A percentile compares a stretch with the other conserved stretches of the same genome.
phyloP scores from a whole-genome alignment of 2,113 vertebrate genomes.

The Dipodomys spectabilis region DNA sequence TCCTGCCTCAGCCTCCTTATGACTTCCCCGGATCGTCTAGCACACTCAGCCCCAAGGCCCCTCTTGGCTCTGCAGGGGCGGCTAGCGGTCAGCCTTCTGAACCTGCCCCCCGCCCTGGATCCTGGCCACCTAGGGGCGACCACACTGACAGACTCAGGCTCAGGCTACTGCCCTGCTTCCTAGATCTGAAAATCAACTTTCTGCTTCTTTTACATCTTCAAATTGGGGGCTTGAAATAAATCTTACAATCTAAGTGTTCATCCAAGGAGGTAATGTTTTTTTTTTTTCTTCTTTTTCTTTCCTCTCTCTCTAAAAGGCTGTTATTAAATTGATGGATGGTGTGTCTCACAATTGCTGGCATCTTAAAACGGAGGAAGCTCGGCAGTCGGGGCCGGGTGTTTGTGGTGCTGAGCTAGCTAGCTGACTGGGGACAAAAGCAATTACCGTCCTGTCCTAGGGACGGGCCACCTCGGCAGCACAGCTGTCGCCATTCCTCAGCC shows the following conservation, averaged over 20 bases:
- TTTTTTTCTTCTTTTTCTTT: not conserved
- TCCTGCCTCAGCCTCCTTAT: not conserved
- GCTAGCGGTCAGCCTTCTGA: not conserved
- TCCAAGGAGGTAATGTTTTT: slow-evolving; percentile 53
- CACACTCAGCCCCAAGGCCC: not conserved
- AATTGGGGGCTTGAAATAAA: slow-evolving; percentile 65
- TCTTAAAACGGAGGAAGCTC: slow-evolving; percentile 46
- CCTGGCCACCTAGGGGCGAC: not conserved
- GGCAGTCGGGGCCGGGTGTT: slow-evolving; percentile 43
- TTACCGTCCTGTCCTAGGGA: not conserved
- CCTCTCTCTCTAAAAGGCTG: slow-evolving; percentile 63
- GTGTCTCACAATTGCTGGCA: slow-evolving; percentile 63
- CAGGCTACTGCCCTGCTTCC: not conserved
- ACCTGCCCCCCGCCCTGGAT: no score
- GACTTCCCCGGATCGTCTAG: not conserved
- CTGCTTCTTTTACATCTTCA: slow-evolving; percentile 50
- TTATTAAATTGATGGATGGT: slow-evolving; percentile 77
- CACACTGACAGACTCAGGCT: not conserved
- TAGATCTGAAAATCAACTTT: slow-evolving; percentile 44
- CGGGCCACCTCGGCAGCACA: not conserved
- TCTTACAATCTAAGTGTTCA: slow-evolving; percentile 60
- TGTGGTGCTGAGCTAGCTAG: slow-evolving; percentile 37
- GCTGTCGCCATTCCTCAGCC: no score
- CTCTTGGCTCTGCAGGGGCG: not conserved
- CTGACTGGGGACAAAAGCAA: slow-evolving; percentile 51